Evolutionary conservation across 2,888 invertebrate genomes (phyloP).

Genomic region (Oxytorus armatus): DNA sequence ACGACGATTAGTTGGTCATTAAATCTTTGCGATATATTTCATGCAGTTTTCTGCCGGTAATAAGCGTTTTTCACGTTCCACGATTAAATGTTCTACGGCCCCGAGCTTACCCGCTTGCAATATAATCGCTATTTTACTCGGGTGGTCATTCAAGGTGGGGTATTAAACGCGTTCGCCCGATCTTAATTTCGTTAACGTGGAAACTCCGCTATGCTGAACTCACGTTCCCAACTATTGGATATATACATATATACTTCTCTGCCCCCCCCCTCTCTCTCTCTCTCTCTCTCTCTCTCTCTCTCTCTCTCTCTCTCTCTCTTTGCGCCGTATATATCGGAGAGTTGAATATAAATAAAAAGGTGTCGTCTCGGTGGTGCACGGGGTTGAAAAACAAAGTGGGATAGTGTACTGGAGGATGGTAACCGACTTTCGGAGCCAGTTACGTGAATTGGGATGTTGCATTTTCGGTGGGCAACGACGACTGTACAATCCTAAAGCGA

Average conservation of each 20-base stretch:
- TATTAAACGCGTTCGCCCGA: slow-evolving; percentile 48
- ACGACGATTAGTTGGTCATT: slow-evolving; percentile 10
- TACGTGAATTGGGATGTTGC: slow-evolving; percentile 61
- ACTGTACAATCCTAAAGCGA: slow-evolving; percentile 48
- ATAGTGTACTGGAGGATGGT: slow-evolving; percentile 34
- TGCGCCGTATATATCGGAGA: slow-evolving; percentile 9
- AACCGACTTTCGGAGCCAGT: slow-evolving; percentile 54
- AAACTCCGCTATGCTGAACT: slow-evolving; percentile 31
- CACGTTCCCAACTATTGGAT: slow-evolving; percentile 10
- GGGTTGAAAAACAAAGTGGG: slow-evolving; percentile 60
- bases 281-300: neutral
- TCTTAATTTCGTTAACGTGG: slow-evolving; percentile 58
- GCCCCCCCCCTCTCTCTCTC: neutral
- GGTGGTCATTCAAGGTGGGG: slow-evolving; percentile 41
- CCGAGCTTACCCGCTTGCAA: slow-evolving; percentile 19
- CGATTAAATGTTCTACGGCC: slow-evolving; percentile 35
- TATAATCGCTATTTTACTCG: slow-evolving; percentile 38
- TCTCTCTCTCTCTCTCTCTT: neutral
- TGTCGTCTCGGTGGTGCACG: slow-evolving; percentile 25
- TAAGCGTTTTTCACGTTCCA: slow-evolving; percentile 21
- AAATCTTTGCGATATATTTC: slow-evolving; percentile 14
- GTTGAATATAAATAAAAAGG: slow-evolving; percentile 61
- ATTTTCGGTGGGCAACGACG: slow-evolving; percentile 53
- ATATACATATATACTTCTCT: slow-evolving; percentile 6
- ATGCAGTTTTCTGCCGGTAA: slow-evolving; percentile 35